A percentile compares a stretch with the other conserved stretches of the same genome.
Evolutionary conservation across 2,113 vertebrate genomes (phyloP).

Genomic region (Neopipo cinnamomea): DNA sequence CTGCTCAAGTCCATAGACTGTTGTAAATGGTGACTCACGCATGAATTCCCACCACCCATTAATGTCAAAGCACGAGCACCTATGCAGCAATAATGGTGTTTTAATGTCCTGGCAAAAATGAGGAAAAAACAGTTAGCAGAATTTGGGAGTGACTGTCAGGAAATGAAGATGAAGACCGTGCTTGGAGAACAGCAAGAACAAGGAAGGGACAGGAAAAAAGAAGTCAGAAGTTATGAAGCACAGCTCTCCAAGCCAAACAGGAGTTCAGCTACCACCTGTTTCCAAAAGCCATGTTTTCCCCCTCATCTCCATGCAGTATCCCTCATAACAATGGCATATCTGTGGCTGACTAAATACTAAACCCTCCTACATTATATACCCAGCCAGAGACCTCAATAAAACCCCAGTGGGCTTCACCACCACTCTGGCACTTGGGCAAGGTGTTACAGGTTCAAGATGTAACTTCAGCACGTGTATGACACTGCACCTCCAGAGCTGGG

Average conservation of each 20-base stretch:
- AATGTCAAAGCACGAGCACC: constrained; percentile 13
- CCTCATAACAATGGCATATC: background rate
- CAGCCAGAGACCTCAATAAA: background rate
- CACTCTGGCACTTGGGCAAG: background rate
- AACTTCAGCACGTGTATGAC: background rate
- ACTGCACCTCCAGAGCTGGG: background rate
- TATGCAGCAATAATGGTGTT: background rate
- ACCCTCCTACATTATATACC: background rate
- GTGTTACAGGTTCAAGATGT: background rate
- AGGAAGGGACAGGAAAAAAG: background rate
- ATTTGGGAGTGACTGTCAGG: constrained; percentile 8
- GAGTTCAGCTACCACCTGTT: constrained; percentile 2
- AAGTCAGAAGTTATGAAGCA: background rate
- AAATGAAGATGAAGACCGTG: background rate
- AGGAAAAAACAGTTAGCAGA: background rate
- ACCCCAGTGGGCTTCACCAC: background rate
- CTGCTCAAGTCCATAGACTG: fast-evolving
- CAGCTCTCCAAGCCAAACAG: background rate
- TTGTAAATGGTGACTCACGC: constrained; percentile 14
- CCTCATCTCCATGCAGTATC: background rate
- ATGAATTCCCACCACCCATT: constrained; percentile 10
- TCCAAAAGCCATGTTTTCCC: background rate
- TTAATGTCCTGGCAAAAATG: constrained; percentile 9
- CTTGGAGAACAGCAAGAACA: background rate
- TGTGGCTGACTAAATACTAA: background rate